A percentile compares a stretch with the other conserved stretches of the same genome.
Conservation (phyloP, 2,888 invertebrate genomes). For the Erynnis tages region DNA sequence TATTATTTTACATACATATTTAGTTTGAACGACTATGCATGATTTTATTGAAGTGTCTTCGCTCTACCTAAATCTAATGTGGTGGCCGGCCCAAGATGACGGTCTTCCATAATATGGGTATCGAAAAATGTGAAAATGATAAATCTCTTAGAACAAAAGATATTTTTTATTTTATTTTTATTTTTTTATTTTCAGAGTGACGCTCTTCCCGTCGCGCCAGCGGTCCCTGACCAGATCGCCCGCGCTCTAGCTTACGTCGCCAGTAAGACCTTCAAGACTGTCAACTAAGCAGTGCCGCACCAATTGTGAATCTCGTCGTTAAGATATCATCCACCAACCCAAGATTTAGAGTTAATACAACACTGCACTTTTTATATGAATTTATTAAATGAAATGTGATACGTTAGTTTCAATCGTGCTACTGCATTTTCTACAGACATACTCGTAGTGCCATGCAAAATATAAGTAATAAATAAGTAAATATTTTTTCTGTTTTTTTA, state of each 20-base stretch:
- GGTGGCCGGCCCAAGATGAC: no score
- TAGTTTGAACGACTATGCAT: no score
- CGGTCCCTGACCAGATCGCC: slow-evolving; percentile 73
- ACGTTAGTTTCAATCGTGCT: slow-evolving; percentile 11
- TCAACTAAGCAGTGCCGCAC: slow-evolving; percentile 27
- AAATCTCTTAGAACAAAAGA: no score
- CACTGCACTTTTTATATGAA: slow-evolving; percentile 13
- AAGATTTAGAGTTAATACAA: slow-evolving; percentile 33
- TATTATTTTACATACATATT: no score
- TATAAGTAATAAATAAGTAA: slow-evolving; percentile 25
- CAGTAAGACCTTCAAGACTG: slow-evolving; percentile 33
- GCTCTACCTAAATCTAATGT: no score
- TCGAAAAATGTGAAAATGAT: no score
- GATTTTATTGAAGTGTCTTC: no score
- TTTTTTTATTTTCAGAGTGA: slow-evolving; percentile 51
- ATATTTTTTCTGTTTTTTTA: background rate
- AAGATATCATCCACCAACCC: slow-evolving; percentile 15
- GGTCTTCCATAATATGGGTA: no score
- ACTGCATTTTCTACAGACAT: slow-evolving; percentile 21
- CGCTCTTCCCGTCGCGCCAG: slow-evolving; percentile 74
- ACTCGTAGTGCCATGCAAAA: slow-evolving; percentile 21
- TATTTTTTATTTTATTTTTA: background rate
- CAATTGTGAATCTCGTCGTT: slow-evolving; percentile 28
- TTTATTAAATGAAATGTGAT: slow-evolving; percentile 25
- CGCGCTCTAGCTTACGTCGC: slow-evolving; percentile 61